Percentiles rank a stretch among this genome's conserved stretches.
Evolutionary conservation across 1,140 invertebrate species (phyloP).

Genomic region (Ceratina calcarata): DNA sequence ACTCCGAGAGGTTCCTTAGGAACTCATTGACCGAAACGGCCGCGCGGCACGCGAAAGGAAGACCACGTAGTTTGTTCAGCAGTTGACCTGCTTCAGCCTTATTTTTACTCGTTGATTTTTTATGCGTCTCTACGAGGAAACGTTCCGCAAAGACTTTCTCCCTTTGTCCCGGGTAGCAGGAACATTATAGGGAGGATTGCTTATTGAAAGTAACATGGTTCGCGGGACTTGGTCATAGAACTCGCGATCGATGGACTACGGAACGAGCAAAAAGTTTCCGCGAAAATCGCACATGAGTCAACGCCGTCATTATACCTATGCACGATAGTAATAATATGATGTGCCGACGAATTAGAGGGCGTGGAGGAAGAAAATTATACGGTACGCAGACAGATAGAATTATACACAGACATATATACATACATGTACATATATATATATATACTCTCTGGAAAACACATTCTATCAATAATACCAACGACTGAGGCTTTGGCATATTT

Average conservation of each 20-base stretch:
- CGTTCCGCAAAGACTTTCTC: neutral
- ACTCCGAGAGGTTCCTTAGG: constrained; percentile 31
- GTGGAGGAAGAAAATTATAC: constrained; percentile 53
- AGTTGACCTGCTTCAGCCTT: constrained; percentile 50
- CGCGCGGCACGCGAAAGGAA: constrained; percentile 60
- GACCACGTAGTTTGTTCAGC: constrained; percentile 40
- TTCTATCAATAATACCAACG: neutral
- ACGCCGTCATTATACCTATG: constrained; percentile 41
- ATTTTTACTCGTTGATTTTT: constrained; percentile 18
- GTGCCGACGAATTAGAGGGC: neutral
- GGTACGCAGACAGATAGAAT: constrained; percentile 34
- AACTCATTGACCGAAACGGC: constrained; percentile 62
- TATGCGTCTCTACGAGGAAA: constrained; percentile 2
- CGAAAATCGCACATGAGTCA: constrained; percentile 26
- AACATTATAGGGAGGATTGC: constrained; percentile 56
- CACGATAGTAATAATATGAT: constrained; percentile 53
- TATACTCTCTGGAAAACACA: neutral
- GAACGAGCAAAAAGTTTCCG: constrained; percentile 14
- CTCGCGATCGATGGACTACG: constrained; percentile 48
- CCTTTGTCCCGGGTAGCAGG: constrained; percentile 17
- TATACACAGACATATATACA: no score
- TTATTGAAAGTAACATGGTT: constrained; percentile 55
- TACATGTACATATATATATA: no score
- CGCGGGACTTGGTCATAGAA: neutral
- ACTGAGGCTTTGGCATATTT: neutral